These are phyloP conservation scores for Crossaster papposus DNA, from an alignment of 53 echinoderm and acorn worm genomes.

Conservation along the genomic window DNA sequence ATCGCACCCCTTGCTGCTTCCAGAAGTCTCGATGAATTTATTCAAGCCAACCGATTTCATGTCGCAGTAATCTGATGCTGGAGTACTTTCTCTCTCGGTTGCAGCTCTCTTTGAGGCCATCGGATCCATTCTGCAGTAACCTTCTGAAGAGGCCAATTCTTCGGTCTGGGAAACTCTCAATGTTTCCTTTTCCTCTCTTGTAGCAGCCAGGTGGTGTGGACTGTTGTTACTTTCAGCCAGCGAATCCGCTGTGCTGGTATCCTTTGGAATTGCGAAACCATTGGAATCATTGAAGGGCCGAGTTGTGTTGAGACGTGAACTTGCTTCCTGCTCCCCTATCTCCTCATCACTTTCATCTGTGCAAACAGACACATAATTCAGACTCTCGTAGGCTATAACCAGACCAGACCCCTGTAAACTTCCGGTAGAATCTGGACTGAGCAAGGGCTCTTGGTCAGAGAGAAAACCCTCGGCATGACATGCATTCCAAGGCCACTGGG, in stretches of 20 bases:
- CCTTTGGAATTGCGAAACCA: neutral
- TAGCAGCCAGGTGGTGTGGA: neutral
- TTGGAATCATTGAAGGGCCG: neutral
- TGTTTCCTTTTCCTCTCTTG: neutral
- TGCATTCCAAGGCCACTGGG: neutral
- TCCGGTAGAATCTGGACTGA: neutral
- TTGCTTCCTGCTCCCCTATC: neutral
- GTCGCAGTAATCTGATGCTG: neutral
- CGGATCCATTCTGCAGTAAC: neutral
- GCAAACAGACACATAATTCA: slow-evolving; percentile 10
- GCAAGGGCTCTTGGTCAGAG: neutral
- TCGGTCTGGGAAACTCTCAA: too few relatives aligned
- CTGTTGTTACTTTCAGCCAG: neutral
- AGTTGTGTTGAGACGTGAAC: neutral
- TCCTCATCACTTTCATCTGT: neutral
- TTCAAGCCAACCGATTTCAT: neutral
- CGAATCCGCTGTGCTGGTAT: neutral
- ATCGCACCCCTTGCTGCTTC: neutral
- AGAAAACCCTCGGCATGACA: neutral
- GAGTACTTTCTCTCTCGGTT: neutral
- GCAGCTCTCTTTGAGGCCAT: neutral
- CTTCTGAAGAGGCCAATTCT: neutral
- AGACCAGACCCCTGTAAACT: too few relatives aligned
- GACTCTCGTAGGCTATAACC: neutral
- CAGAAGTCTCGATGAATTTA: neutral